Evolutionary conservation across 2,797 vertebrate species (phyloP), one percentile per base, ranked within the genome.

Genomic region (Nothura maculosa): DNA sequence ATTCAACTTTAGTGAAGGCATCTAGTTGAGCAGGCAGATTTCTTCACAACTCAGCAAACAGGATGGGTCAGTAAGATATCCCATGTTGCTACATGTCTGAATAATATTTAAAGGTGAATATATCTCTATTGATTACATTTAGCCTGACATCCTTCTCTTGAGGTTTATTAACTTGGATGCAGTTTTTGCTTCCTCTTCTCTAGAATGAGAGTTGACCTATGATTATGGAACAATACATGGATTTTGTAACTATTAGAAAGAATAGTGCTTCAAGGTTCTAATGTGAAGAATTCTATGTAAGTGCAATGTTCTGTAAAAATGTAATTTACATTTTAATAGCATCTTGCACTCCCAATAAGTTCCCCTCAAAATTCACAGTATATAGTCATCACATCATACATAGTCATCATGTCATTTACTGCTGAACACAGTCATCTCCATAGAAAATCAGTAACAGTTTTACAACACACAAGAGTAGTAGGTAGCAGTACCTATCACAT

Each of bases 401-500:
- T 34, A 50, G 32, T 62, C 62, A 13, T 73, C 3, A 3, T 6
- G 47, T 54, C 38, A 50, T 76, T 72, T 34, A 69, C 6, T 17
- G 8, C 6, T 25, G 22, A 52, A 27, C n/a, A 38, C 2, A 50
- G 8, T 34, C 7, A 2, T 1, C 0, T 42, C 30, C 1, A 27
- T 47, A 9, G 16, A 85, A 87, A 62, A 5, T 76, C 28, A 12
- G 2, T 77, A 74, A 12, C 9, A 42, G 1, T 7, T 24, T 54
- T 84, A 45, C 5, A 73, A 22, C 2, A 7, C 19, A 48, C 14
- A 80, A 28, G 0, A 45, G 6, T 27, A 62, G 47, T 13, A 62
- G 7, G 14, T 0, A 0, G 17, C 30, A 55, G 5, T 11, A 67
- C 6, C 24, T 67, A 10, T 40, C 38, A 40, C 10, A 58, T 81